These are phyloP conservation scores for Tragelaphus strepsiceros DNA, from an alignment of 2,113 vertebrate genomes.

Conservation along the genomic window DNA sequence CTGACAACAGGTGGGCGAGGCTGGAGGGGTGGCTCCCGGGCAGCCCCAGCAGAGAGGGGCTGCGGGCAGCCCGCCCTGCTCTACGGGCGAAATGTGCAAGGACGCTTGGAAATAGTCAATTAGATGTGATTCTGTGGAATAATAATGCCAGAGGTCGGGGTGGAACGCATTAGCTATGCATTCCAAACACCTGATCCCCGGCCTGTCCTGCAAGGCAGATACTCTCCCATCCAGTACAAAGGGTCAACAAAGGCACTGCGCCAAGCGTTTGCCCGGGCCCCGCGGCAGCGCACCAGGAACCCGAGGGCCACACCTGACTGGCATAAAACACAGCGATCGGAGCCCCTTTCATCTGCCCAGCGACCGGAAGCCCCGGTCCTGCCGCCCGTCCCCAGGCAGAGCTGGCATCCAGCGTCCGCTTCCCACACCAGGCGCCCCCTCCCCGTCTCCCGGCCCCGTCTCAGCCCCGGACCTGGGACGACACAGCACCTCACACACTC, in stretches of 20 bases:
- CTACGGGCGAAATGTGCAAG: constrained; percentile 76
- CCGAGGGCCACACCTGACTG: constrained; percentile 28
- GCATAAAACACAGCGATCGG: constrained; percentile 30
- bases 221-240: constrained; percentile 72
- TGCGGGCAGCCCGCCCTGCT: constrained; percentile 72
- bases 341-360: constrained; percentile 60
- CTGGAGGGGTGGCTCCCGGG: neutral
- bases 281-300: constrained; percentile 50
- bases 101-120: constrained; percentile 78
- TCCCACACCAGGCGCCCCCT: neutral
- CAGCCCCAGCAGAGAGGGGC: constrained; percentile 28
- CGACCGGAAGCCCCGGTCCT: neutral
- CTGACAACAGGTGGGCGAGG: neutral
- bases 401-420: neutral
- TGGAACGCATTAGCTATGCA: constrained; percentile 83
- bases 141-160: constrained; percentile 71
- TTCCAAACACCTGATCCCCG: constrained; percentile 76
- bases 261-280: constrained; percentile 49
- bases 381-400: neutral
- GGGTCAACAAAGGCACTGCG: constrained; percentile 69
- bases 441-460: neutral
- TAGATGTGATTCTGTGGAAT: constrained; percentile 81
- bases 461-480: neutral
- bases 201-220: constrained; percentile 61
- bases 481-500: neutral